Base-by-base conservation (phyloP, 2,797 vertebrate genomes). In the Eulemur rubriventer region DNA sequence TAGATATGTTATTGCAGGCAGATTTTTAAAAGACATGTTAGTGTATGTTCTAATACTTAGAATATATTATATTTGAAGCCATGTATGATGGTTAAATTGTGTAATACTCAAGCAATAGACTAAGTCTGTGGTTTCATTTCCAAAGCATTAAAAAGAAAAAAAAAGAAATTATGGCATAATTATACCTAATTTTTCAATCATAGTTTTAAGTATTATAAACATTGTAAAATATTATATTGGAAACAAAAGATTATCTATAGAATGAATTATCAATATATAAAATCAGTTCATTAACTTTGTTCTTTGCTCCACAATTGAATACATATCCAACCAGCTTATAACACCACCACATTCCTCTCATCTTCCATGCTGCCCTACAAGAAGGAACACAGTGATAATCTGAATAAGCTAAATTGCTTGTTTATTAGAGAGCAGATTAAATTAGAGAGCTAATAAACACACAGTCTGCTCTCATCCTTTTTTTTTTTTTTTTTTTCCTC, bases 241-340 rank as follows among this genome's bases (percentile, higher is more conserved):
- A 65, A 30, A 75, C 11, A 81, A 63, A 80, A 91, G 24, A 85
- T 73, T 72, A 11, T 63, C 52, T 57, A 28, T 75, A 52, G 55
- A 95, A 82, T 70, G 41, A 91, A 35, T 59, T 55, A 55, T 88
- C 61, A 94, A 16, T n/a, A 16, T 70, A 55, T 85, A 89, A 91
- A 83, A 50, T 70, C 67, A 67, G 33, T 65, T 81, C 38, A 46
- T 72, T 52, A 43, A 76, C 41, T 43, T 55, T 52, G 17, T 41
- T 72, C 20, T 72, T 93, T 91, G 28, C 52, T 88, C 48, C 26
- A 24, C 41, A 70, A 20, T 5, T 65, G 72, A 91, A 75, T 20
- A 20, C 33, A 52, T 8, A 61, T 63, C 30, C 33, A 72, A 0
- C 52, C 14, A 48, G 33, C 48, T 78, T 28, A 20, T 17, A 38